Percentiles rank a stretch among this genome's conserved stretches.
Evolutionary conservation across 30 jellyfish, hydroid and myxozoan species (phyloP).

Genomic region (Aurelia sp.): DNA sequence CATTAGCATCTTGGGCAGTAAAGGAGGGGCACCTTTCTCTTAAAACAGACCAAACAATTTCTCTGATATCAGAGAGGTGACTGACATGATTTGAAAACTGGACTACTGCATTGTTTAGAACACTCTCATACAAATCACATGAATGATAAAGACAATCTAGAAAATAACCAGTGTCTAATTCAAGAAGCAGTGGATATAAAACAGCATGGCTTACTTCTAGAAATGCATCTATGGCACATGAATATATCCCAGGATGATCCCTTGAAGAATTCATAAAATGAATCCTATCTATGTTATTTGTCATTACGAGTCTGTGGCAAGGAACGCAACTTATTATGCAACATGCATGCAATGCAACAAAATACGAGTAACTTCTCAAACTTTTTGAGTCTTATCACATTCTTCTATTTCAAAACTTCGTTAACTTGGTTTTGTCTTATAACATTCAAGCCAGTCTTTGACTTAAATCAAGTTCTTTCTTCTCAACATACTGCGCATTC

Average conservation of each 20-base stretch:
- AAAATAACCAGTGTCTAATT: constrained; percentile 11
- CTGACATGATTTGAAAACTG: neutral
- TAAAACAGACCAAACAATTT: constrained; percentile 19
- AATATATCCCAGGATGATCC: neutral
- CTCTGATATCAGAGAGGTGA: constrained; percentile 11
- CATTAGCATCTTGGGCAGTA: constrained; percentile 26
- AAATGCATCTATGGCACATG: neutral
- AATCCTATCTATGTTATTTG: neutral
- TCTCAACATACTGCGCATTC: too few relatives aligned
- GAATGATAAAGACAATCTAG: constrained; percentile 6
- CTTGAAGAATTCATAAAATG: neutral
- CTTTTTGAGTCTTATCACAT: too few relatives aligned
- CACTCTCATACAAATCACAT: neutral
- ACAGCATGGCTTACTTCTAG: constrained; percentile 1
- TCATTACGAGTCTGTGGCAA: neutral
- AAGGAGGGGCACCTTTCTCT: constrained; percentile 27
- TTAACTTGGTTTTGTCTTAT: constrained; percentile 2
- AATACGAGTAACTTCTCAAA: too few relatives aligned
- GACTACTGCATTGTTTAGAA: neutral
- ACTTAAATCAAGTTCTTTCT: neutral
- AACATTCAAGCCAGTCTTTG: constrained; percentile 11
- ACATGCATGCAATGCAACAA: too few relatives aligned
- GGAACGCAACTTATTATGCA: too few relatives aligned
- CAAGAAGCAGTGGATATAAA: constrained; percentile 16
- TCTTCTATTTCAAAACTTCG: too few relatives aligned